phyloP scores from a whole-genome alignment of 2,113 vertebrate genomes.

The Platichthys stellatus region DNA sequence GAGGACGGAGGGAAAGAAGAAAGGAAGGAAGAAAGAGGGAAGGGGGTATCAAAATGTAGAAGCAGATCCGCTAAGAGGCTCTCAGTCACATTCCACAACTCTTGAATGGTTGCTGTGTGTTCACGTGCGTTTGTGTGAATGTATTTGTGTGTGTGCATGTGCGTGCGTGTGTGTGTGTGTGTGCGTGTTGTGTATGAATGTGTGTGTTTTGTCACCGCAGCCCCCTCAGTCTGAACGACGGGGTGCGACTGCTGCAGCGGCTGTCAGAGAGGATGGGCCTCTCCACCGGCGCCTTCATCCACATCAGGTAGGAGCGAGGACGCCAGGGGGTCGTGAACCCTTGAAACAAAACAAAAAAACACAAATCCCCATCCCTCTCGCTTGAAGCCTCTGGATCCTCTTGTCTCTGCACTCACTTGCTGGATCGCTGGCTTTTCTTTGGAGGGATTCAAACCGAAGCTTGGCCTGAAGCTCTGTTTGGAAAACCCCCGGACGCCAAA shows the following conservation, averaged over 20 bases:
- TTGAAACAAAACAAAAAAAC: too few species aligned
- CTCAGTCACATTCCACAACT: neutral
- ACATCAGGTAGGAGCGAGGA: slow-evolving; percentile 85
- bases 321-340: neutral
- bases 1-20: too few species aligned
- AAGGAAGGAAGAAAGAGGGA: neutral
- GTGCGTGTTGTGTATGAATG: slow-evolving; percentile 18
- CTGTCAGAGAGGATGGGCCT: slow-evolving; percentile 87
- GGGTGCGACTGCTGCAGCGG: slow-evolving; percentile 85
- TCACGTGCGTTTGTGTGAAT: neutral
- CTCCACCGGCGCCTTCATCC: slow-evolving; percentile 86
- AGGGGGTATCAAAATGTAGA: neutral
- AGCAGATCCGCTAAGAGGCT: neutral
- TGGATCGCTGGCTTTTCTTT: slow-evolving; percentile 3
- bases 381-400: neutral
- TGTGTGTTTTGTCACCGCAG: slow-evolving; percentile 74
- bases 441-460: neutral
- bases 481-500: neutral
- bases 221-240: slow-evolving; percentile 86
- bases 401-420: neutral
- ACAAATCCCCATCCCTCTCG: neutral
- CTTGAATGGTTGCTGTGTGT: neutral
- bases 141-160: neutral
- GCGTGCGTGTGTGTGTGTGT: slow-evolving; percentile 17
- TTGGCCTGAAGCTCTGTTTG: neutral